Evolutionary conservation across 2,888 invertebrate genomes (phyloP).

Genomic region (Pedicia rivosa): DNA sequence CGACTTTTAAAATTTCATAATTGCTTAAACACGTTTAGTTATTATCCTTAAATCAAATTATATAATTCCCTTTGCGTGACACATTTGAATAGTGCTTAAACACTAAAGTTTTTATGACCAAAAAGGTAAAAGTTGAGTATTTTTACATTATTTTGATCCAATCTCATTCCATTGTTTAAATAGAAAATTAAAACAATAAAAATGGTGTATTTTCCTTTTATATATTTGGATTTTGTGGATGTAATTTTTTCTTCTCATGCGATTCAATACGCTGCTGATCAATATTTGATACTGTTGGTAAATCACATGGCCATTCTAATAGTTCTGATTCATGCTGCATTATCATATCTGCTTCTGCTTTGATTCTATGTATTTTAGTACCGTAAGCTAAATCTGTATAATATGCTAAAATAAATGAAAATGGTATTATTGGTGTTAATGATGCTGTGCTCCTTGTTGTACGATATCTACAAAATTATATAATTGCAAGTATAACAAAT

Average conservation of each 20-base stretch:
- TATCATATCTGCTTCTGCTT: conserved; percentile 64
- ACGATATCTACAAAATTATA: conserved; percentile 34
- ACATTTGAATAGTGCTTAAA: too few relatives aligned
- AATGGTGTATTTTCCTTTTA: too few relatives aligned
- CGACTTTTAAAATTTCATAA: too few relatives aligned
- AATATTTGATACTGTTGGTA: conserved; percentile 57
- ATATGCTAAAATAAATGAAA: conserved; percentile 54
- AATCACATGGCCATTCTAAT: conserved; percentile 53
- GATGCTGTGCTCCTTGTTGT: conserved; percentile 41
- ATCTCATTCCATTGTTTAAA: too few relatives aligned
- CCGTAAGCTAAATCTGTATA: conserved; percentile 64
- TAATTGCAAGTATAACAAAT: conserved; percentile 18
- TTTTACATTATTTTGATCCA: too few relatives aligned
- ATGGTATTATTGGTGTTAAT: conserved; percentile 49
- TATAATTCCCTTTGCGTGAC: too few relatives aligned
- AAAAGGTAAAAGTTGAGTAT: too few relatives aligned
- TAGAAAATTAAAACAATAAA: too few relatives aligned
- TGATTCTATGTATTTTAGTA: conserved; percentile 54
- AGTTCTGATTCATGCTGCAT: conserved; percentile 55
- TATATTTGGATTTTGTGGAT: conserved; percentile 39
- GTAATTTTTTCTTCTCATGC: conserved; percentile 47
- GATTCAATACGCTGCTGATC: conserved; percentile 46
- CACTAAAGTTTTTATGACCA: too few relatives aligned
- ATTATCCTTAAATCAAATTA: too few relatives aligned
- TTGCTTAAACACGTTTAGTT: too few relatives aligned